Percentiles rank a stretch among this genome's conserved stretches.
Evolutionary conservation across 2,113 vertebrate genomes (phyloP).

Genomic region (Pongo abelii): DNA sequence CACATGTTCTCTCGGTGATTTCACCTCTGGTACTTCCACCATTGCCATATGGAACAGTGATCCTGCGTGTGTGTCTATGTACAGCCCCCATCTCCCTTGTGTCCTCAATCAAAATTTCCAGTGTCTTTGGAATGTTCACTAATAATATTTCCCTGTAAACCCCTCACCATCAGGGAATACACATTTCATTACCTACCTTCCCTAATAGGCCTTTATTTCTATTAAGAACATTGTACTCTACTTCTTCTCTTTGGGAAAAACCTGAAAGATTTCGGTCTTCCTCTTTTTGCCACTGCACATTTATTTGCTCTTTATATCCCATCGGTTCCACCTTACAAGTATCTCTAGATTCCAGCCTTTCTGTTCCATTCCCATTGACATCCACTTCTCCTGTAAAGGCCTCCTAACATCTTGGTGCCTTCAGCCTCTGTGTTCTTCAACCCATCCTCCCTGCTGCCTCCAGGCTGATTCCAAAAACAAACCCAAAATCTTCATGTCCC

Average conservation of each 20-base stretch:
- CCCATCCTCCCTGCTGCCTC: not conserved
- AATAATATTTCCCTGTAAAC: not conserved
- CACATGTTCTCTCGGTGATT: not conserved
- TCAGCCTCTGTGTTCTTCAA: not conserved
- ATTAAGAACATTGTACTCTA: not conserved
- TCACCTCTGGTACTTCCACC: not conserved
- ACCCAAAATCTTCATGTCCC: not conserved
- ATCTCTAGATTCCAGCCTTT: not conserved
- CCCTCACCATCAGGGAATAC: not conserved
- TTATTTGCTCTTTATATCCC: not conserved
- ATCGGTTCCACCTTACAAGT: not conserved
- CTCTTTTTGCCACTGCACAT: not conserved
- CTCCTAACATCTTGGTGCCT: not conserved
- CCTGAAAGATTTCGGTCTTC: not conserved
- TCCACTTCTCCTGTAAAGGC: not conserved
- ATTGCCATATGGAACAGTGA: not conserved
- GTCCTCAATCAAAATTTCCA: not conserved
- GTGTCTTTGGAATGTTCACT: not conserved
- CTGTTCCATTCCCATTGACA: not conserved
- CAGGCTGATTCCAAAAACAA: not conserved
- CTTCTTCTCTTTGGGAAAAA: not conserved
- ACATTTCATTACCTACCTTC: not conserved
- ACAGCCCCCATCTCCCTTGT: not conserved
- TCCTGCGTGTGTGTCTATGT: rapidly evolving
- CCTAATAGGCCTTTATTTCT: not conserved